Conservation (phyloP, 2,888 invertebrate genomes). For the Zhuqinia jingwanae region DNA sequence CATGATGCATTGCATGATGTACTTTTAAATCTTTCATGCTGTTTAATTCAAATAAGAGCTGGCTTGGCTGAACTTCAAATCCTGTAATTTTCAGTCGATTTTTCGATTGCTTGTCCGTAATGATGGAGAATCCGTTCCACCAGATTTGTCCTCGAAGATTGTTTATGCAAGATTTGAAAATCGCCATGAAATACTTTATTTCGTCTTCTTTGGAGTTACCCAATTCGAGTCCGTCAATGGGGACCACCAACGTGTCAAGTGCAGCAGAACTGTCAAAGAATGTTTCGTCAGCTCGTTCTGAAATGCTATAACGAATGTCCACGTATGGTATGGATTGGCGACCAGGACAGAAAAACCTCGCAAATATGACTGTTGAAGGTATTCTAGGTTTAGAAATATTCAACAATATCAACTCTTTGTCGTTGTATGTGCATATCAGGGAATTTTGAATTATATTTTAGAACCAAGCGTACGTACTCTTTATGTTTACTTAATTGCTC, state of each 20-base stretch:
- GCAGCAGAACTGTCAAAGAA: conserved; percentile 36
- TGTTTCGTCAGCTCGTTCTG: neutral
- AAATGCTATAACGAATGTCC: conserved; percentile 46
- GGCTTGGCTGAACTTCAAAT: conserved; percentile 46
- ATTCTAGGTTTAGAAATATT: neutral
- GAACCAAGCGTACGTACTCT: neutral
- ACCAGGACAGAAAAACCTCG: conserved; percentile 14
- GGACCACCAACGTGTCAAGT: conserved; percentile 8
- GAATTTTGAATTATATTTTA: no score
- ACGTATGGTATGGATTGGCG: neutral
- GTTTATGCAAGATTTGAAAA: conserved; percentile 61
- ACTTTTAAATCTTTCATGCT: conserved; percentile 49
- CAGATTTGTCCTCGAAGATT: conserved; percentile 55
- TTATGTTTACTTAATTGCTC: conserved; percentile 40
- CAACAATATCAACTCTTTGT: neutral
- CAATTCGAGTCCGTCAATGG: conserved; percentile 5
- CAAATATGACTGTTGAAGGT: conserved; percentile 58
- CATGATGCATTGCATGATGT: neutral
- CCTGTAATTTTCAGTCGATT: conserved; percentile 48
- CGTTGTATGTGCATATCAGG: no score
- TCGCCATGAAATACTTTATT: conserved; percentile 42
- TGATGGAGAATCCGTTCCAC: conserved; percentile 64
- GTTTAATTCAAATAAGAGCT: conserved; percentile 48
- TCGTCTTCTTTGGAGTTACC: conserved; percentile 43
- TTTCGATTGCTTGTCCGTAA: conserved; percentile 38